Evolutionary conservation across 2,888 invertebrate genomes (phyloP).

Genomic region (Eugnorisma glareosa): DNA sequence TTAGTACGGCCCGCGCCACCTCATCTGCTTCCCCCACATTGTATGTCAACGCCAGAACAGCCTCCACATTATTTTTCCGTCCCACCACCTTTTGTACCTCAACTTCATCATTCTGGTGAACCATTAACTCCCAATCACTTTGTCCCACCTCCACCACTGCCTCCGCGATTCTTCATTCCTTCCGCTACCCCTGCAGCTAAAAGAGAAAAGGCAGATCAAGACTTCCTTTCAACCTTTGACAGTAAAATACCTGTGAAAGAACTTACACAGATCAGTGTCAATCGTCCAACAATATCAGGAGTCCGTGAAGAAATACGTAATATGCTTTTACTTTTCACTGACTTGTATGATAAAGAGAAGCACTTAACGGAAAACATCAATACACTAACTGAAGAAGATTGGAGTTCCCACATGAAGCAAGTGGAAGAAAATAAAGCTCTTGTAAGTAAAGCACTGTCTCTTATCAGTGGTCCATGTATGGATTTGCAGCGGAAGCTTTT

Average conservation of each 20-base stretch:
- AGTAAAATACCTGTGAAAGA: slow-evolving; percentile 41
- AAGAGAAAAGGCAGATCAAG: slow-evolving; percentile 71
- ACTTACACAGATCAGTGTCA: slow-evolving; percentile 36
- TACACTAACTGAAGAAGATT: slow-evolving; percentile 88
- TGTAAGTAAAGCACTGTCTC: slow-evolving; percentile 81
- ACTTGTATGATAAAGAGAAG: slow-evolving; percentile 78
- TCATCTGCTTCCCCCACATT: slow-evolving; percentile 34
- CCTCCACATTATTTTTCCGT: slow-evolving; percentile 10
- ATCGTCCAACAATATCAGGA: slow-evolving; percentile 71
- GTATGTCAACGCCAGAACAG: slow-evolving; percentile 63
- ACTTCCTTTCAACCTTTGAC: slow-evolving; percentile 78
- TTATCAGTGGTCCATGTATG: slow-evolving; percentile 83
- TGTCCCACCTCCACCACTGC: slow-evolving; percentile 66
- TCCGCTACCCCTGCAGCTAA: slow-evolving; percentile 30
- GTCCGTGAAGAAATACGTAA: slow-evolving; percentile 72
- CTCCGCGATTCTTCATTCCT: slow-evolving; percentile 56
- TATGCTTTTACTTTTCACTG: slow-evolving; percentile 70
- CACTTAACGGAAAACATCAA: slow-evolving; percentile 84
- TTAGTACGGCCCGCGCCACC: slow-evolving; percentile 66
- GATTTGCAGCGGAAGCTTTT: slow-evolving; percentile 83
- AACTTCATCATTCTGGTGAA: neutral
- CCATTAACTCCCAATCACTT: slow-evolving; percentile 39
- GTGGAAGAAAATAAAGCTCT: slow-evolving; percentile 87
- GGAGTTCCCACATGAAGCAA: slow-evolving; percentile 88
- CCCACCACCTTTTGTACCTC: slow-evolving; percentile 15